A percentile compares a stretch with the other conserved stretches of the same genome.
phyloP scores from a whole-genome alignment of 2,888 invertebrate species.

The Eremobia ochroleuca region DNA sequence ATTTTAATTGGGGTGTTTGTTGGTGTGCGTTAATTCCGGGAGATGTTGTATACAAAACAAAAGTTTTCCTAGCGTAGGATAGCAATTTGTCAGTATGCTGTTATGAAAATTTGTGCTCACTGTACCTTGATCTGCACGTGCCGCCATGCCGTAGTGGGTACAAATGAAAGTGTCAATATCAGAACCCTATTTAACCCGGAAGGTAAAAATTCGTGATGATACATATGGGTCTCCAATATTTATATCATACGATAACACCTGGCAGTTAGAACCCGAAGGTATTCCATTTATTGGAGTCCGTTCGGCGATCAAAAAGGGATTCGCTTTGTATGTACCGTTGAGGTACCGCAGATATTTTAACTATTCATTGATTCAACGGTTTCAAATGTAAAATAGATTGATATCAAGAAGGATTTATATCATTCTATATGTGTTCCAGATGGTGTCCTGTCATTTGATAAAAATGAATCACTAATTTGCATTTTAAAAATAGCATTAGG shows the following conservation, averaged over 20 bases:
- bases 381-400: not conserved
- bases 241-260: slow-evolving; percentile 56
- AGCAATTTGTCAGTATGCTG: not conserved
- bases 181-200: slow-evolving; percentile 35
- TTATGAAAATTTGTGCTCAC: not conserved
- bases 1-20: not conserved
- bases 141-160: slow-evolving; percentile 1
- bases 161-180: slow-evolving; percentile 42
- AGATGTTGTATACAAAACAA: no score
- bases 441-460: no score
- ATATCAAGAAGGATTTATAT: slow-evolving; percentile 8
- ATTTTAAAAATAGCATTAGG: no score
- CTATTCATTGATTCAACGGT: slow-evolving; percentile 24
- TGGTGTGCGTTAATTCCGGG: not conserved
- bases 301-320: slow-evolving; percentile 39
- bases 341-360: slow-evolving; percentile 35
- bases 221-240: slow-evolving; percentile 55
- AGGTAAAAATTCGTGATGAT: slow-evolving; percentile 49
- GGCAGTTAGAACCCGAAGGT: slow-evolving; percentile 52
- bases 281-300: slow-evolving; percentile 48
- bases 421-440: not conserved
- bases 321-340: slow-evolving; percentile 37
- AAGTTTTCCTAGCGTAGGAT: not conserved
- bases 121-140: slow-evolving; percentile 7
- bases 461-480: no score